Conservation (phyloP, 2,113 vertebrate genomes). For the Pseudolaguvia tuberculata region DNA sequence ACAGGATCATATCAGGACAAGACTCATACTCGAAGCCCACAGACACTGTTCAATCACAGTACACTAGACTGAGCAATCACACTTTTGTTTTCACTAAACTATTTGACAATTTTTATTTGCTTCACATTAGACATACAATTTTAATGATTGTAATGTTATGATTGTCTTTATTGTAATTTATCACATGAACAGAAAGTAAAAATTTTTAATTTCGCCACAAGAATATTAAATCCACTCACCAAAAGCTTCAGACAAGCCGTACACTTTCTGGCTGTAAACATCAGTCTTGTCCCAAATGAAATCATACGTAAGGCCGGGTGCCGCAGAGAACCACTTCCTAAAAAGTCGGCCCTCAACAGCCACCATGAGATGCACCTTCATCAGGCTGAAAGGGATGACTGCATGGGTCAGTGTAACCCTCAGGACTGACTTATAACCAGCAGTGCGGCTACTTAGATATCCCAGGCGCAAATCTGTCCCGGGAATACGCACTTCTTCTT, state of each 20-base stretch:
- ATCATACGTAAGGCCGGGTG: slow-evolving; percentile 85
- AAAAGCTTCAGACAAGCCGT: slow-evolving; percentile 88
- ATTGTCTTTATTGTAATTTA: background rate
- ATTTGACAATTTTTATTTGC: no score
- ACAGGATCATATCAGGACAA: slow-evolving; percentile 92
- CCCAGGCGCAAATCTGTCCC: slow-evolving; percentile 84
- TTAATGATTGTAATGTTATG: background rate
- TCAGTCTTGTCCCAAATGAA: slow-evolving; percentile 98
- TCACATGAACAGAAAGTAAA: background rate
- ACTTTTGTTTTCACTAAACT: background rate
- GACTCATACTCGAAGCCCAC: slow-evolving; percentile 98
- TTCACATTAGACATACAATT: no score
- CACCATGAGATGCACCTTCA: slow-evolving; percentile 98
- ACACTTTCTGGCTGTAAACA: slow-evolving; percentile 97
- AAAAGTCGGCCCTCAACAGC: slow-evolving; percentile 93
- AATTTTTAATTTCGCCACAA: background rate
- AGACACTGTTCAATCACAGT: slow-evolving; percentile 71
- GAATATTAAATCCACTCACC: slow-evolving; percentile 68
- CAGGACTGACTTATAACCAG: slow-evolving; percentile 92
- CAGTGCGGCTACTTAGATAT: slow-evolving; percentile 91
- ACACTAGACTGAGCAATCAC: background rate
- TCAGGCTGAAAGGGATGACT: slow-evolving; percentile 93
- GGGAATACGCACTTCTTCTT: slow-evolving; percentile 84
- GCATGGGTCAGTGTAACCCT: slow-evolving; percentile 86
- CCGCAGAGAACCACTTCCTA: slow-evolving; percentile 92